Evolutionary conservation across 2,797 vertebrate genomes (phyloP), one percentile per base, ranked within the genome.

Genomic region (Sebastes minor): DNA sequence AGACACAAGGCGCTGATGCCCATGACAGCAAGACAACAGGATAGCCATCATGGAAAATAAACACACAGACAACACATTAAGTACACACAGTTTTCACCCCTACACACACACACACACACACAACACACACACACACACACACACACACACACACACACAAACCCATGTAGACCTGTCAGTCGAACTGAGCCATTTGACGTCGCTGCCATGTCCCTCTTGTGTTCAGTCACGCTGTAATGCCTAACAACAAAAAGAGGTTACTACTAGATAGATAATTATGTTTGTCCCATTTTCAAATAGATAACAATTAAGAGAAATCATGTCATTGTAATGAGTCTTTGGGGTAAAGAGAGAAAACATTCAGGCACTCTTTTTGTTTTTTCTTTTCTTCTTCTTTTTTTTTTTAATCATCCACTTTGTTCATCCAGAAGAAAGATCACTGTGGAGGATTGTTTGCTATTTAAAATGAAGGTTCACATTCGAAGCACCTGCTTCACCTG

Each of bases 401-500:
- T 5, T 76, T 38, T 22, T 68, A n/a, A 18, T 69, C 14, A 11
- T 81, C 57, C 20, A 28, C 23, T 81, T 69, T 8, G 52, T 83
- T 49, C 56, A 69, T 81, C 27, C 42, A 59, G 25, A 66, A 61
- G 27, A 35, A 74, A 73, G 35, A 65, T 70, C 55, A 76, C 53
- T 74, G 52, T 65, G 27, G 18, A n/a, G 20, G 22, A 14, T 71
- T 74, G 14, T 80, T 83, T 33, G 67, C 38, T n/a, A 28, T 76
- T 85, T 77, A 13, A 89, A 84, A 84, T 82, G 79, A 92, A 89
- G 81, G 74, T 61, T 84, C 69, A 60, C 76, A 78, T 80, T 89
- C 55, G 74, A 70, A 83, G 49, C 76, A 86, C 67, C 18, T 18
- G 74, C 33, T 77, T 71, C 65, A 86, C 61, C 81, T 86, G 73